A percentile compares a stretch with the other conserved stretches of the same genome.
These are phyloP conservation scores for honey bee (Apis mellifera) DNA, from an alignment of 1,140 invertebrate genomes.

Conservation along the genomic window DNA sequence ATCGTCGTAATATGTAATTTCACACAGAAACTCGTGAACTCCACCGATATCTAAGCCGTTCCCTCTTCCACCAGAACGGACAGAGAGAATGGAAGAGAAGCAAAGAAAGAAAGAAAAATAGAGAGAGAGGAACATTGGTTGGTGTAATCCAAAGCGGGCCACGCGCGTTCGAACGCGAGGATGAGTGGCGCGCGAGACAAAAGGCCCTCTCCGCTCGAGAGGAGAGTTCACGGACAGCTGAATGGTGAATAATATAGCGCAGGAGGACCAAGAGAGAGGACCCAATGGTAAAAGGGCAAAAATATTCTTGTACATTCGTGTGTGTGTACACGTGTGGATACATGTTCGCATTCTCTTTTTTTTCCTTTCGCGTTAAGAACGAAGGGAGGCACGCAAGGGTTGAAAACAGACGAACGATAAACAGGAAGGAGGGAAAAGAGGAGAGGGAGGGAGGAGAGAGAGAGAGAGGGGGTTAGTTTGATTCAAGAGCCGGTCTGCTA, in stretches of 20 bases:
- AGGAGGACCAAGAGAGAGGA: conserved; percentile 10
- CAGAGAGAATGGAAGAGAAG: too few species aligned
- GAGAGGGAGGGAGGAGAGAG: not conserved
- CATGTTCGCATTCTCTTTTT: not conserved
- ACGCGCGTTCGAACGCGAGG: conserved; percentile 15
- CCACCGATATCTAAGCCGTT: not conserved
- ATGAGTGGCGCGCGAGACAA: conserved; percentile 37
- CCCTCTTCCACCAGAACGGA: too few species aligned
- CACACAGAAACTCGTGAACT: too few species aligned
- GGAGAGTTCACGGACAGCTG: conserved; percentile 33
- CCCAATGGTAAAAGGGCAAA: conserved; percentile 13
- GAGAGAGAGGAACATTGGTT: not conserved
- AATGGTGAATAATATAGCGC: conserved; percentile 45
- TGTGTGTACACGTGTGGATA: not conserved
- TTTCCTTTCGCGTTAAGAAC: not conserved
- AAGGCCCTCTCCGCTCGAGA: conserved; percentile 14
- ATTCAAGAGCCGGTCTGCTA: conserved; percentile 48
- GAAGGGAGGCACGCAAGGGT: not conserved
- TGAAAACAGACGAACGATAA: conserved; percentile 38
- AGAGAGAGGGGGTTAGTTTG: not conserved
- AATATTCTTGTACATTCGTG: not conserved
- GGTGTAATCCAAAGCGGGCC: not conserved
- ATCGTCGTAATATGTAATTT: too few species aligned
- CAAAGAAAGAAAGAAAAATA: too few species aligned
- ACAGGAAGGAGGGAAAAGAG: not conserved